Evolutionary conservation across 2,113 vertebrate genomes (phyloP).

Genomic region (Psophia crepitans): DNA sequence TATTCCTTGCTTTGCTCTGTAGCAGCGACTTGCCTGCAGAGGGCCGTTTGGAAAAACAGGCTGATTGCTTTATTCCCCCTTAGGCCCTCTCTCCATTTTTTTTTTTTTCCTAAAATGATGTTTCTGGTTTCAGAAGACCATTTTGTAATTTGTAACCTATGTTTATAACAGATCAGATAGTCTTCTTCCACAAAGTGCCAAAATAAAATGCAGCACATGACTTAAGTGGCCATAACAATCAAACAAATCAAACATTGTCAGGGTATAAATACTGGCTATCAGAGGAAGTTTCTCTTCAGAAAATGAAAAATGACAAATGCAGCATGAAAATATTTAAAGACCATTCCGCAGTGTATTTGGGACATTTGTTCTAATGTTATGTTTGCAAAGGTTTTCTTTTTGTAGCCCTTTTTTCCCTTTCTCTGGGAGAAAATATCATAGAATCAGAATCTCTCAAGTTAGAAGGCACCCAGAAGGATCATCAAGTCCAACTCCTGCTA

Average conservation of each 20-base stretch:
- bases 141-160: neutral
- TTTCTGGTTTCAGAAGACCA: neutral
- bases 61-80: neutral
- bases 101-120: too few relatives aligned
- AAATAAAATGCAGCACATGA: neutral
- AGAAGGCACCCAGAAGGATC: neutral
- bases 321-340: neutral
- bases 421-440: neutral
- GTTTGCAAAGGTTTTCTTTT: neutral
- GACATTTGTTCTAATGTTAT: neutral
- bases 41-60: neutral
- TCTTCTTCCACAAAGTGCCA: neutral
- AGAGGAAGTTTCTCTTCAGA: neutral
- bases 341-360: neutral
- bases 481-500: neutral
- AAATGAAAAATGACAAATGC: neutral
- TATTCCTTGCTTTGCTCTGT: accelerated
- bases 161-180: neutral
- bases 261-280: neutral
- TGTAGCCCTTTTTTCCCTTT: neutral
- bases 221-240: neutral
- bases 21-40: neutral
- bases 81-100: accelerated
- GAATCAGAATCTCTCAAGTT: neutral
- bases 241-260: neutral